Evolutionary conservation across 2,888 invertebrate species (phyloP).

Genomic region (Phytoseiulus persimilis): DNA sequence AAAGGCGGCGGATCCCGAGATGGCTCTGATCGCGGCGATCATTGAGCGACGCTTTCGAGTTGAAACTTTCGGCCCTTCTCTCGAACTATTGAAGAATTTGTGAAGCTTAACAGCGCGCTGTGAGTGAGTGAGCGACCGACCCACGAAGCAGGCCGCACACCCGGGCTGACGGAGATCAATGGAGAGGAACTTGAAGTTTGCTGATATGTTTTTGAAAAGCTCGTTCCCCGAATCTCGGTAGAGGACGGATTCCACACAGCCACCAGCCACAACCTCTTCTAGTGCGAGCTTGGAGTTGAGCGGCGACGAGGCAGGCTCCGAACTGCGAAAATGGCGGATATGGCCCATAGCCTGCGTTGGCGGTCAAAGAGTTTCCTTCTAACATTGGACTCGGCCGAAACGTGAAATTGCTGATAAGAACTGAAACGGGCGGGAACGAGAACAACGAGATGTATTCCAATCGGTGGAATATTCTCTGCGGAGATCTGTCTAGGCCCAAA

Average conservation of each 20-base stretch:
- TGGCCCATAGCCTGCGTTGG: no score
- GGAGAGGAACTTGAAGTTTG: not conserved
- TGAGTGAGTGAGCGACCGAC: not conserved
- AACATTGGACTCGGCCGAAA: no score
- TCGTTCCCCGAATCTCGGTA: not conserved
- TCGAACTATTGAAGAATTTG: not conserved
- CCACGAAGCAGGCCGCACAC: not conserved
- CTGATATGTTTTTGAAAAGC: not conserved
- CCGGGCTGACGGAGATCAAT: not conserved
- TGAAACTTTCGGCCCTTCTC: not conserved
- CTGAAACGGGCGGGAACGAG: no score
- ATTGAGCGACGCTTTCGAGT: not conserved
- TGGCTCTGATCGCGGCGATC: not conserved
- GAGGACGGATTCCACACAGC: not conserved
- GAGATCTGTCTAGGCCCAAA: no score
- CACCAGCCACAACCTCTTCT: no score
- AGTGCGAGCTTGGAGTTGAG: no score
- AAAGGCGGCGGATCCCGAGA: not conserved
- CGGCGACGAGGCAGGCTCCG: no score
- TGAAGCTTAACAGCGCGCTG: not conserved
- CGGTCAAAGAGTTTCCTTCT: no score
- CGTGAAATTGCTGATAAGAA: no score
- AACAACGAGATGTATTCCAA: no score
- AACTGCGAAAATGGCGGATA: no score
- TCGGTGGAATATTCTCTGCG: no score